Base-by-base conservation (phyloP, 2,888 invertebrate genomes). In the Ochropacha duplaris region DNA sequence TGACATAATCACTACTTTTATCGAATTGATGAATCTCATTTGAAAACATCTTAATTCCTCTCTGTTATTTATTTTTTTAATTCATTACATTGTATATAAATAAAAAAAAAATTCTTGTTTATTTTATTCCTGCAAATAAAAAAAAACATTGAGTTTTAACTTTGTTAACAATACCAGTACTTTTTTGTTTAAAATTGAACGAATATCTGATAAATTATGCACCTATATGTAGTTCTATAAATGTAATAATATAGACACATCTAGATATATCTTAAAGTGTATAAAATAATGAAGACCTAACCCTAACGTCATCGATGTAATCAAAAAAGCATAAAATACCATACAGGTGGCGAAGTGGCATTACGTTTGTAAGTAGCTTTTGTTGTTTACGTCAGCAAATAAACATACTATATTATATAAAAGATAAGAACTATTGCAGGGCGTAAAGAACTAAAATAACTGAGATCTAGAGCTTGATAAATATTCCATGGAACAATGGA, bases 391-490 rank as follows among this genome's bases (percentile, higher is more conserved):
- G 44, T 44, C 44, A 44, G 44, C 44, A 19, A 44, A 44, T 44
- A 44, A 44, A 44, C 44, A 44, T 3, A 44, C 44, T 19, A 19
- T 44, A 19, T 44, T 44, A 44, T 44, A 44, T 44, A 19, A 44
- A 44, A 44, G 44, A 44, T 44, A 44, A 44, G 44, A 44, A 8
- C 19, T 9, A 9, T 44, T 9, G 44, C 44, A 44, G 19, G 44
- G 9, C 44, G 44, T 44, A 44, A 44, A 44, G 44, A 44, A 44
- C 44, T 44, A 44, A 44, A 44, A 44, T 44, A 44, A 44, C 44
- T 44, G 44, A 44, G 19, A 44, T 44, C 1, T 44, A 44, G 19
- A 44, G n/a, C 16, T 44, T 44, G 44, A 44, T 44, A 44, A 31
- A 44, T 44, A 19, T 44, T 19, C 19, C 44, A 44, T 44, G 44